These are phyloP conservation scores for Cyrtodaria siliqua DNA, from an alignment of 2,888 invertebrate species.

Conservation along the genomic window DNA sequence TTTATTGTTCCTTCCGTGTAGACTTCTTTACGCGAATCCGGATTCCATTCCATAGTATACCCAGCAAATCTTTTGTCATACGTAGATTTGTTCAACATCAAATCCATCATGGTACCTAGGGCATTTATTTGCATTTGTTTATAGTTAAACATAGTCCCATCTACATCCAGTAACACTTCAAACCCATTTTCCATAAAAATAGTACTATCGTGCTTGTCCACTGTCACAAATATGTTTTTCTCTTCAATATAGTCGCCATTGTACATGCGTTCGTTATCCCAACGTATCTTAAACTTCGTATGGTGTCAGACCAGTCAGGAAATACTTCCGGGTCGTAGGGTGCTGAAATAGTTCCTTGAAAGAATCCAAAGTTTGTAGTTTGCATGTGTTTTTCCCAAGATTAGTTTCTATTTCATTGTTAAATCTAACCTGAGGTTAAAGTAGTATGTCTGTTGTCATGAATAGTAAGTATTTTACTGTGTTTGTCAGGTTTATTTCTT, in stretches of 20 bases:
- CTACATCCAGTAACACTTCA: constrained; percentile 32
- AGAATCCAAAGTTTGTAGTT: too few species aligned
- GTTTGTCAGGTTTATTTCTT: too few species aligned
- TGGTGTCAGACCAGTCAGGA: too few species aligned
- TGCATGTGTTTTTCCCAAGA: too few species aligned
- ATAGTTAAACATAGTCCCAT: constrained; percentile 47
- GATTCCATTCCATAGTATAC: constrained; percentile 55
- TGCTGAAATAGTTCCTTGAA: too few species aligned
- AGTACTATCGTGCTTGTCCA: constrained; percentile 12
- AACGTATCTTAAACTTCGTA: constrained; percentile 45
- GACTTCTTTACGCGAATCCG: constrained; percentile 52
- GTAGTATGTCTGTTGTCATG: too few species aligned
- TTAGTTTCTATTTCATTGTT: too few species aligned
- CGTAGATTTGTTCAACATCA: constrained; percentile 47
- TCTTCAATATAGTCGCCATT: constrained; percentile 45
- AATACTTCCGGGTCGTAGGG: too few species aligned
- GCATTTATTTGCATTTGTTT: constrained; percentile 68
- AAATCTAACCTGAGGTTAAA: too few species aligned
- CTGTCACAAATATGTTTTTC: constrained; percentile 32
- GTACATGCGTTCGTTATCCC: constrained; percentile 45
- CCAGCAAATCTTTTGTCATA: constrained; percentile 11
- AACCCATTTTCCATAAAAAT: constrained; percentile 11
- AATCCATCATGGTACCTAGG: constrained; percentile 59
- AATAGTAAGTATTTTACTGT: too few species aligned
- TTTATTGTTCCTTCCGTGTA: constrained; percentile 65